Conservation (phyloP, 2,888 invertebrate species). For the Chromoteleia sp. region DNA sequence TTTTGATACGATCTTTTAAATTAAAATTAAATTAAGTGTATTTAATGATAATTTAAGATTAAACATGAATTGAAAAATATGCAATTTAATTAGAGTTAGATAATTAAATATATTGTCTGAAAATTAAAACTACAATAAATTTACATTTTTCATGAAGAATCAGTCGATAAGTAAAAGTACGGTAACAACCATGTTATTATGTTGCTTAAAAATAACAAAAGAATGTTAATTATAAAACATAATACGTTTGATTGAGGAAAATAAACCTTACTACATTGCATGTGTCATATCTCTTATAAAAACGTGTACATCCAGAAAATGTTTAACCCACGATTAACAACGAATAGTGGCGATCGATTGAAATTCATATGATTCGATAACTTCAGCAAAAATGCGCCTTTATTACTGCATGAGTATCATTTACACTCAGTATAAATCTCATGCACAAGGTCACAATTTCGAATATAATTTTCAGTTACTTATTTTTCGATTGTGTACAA, state of each 20-base stretch:
- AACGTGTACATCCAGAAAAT: constrained; percentile 26
- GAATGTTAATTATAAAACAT: not conserved
- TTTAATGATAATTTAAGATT: too few relatives aligned
- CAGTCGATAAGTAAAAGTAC: too few relatives aligned
- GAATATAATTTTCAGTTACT: constrained; percentile 41
- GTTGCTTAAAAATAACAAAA: not conserved
- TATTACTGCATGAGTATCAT: constrained; percentile 49
- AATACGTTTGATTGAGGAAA: not conserved
- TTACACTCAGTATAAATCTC: constrained; percentile 59
- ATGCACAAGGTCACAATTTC: constrained; percentile 46
- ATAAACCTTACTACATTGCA: not conserved
- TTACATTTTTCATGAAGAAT: too few relatives aligned
- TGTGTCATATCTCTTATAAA: constrained; percentile 5
- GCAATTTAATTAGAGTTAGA: too few relatives aligned
- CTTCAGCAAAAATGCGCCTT: constrained; percentile 36
- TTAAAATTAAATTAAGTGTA: too few relatives aligned
- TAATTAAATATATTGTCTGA: too few relatives aligned
- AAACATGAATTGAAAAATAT: too few relatives aligned
- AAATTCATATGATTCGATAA: constrained; percentile 38
- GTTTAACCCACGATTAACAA: constrained; percentile 15
- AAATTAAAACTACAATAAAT: too few relatives aligned
- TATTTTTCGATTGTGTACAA: constrained; percentile 30
- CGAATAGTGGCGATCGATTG: constrained; percentile 21
- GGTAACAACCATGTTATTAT: too few relatives aligned
- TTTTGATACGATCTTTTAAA: too few relatives aligned